Base-by-base conservation (phyloP, 2,113 vertebrate species). In the Gobio gobio region DNA sequence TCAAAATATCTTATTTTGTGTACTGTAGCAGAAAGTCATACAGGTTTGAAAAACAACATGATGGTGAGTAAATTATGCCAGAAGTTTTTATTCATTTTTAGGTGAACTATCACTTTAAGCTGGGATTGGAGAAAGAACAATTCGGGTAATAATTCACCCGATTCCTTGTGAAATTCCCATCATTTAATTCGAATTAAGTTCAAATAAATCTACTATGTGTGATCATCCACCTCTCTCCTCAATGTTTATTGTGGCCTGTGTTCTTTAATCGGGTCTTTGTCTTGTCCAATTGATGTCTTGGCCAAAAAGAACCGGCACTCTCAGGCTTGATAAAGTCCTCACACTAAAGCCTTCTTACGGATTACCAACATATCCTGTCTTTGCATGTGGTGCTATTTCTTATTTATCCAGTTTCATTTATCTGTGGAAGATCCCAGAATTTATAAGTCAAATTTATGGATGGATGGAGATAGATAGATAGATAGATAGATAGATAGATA, bases 191-290 rank as follows among this genome's bases (percentile, higher is more conserved):
- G 29, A 22, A 9, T 58, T 22, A 5, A 40, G 8, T 78, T 13
- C 2, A 43, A 72, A 22, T 72, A 43, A 72, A 43, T 22, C 36
- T 58, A n/a, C 22, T 40, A 59, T 36, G 16, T 33, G 8, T 77
- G 49, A 58, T 78, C 7, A 33, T 59, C 47, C 24, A 36, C 73
- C 6, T 54, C 51, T n/a, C 54, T 40, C 33, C 13, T 45, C n/a
- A n/a, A 40, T 61, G 58, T 61, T 79, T 61, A 78, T 24, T 45
- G n/a, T 26, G 36, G 58, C 22, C 51, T 61, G 56, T 78, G 22
- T 78, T 78, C 76, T 61, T 40, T 43, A 78, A 43, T 61, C 33
- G 5, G 77, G 13, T 78, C 3, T 58, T 78, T 78, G 76, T 59
- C 49, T 78, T 45, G 36, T n/a, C 12, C 36, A 24, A 9, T 43